Base-by-base conservation (phyloP, 2,888 invertebrate species). In the Acholoe squamosa region DNA sequence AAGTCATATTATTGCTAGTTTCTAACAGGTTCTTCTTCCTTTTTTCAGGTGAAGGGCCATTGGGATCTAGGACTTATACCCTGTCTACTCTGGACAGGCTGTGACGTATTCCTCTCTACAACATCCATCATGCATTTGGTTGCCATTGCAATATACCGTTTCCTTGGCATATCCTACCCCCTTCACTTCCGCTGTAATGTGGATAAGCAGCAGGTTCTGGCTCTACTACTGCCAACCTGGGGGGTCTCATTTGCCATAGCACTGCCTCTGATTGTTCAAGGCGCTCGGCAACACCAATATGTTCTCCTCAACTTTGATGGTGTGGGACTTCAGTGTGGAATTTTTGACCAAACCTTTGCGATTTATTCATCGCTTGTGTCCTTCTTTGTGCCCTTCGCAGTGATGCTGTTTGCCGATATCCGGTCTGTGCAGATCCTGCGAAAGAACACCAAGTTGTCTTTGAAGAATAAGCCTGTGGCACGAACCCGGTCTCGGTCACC, bases 101-200 rank as follows among this genome's bases (percentile, higher is more conserved):
- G 91, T 90, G 93, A 93, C 91, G 92, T 93, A 31, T 93, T 93
- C 80, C 92, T 93, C 19, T 93, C 93, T 25, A 93, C 93, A 22
- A 92, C 93, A 31, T 93, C 93, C 89, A 93, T 93, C 89, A 77
- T 93, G 90, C 93, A 93, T 90, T 90, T 93, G 52, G 91, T 91
- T 61, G 93, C 93, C 67, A 93, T 93, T 19, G 93, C 93, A 31
- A 91, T 93, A n/a, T 90, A 93, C 71, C 92, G 93, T 28, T 92
- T 90, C 91, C 90, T 90, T 16, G 93, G 92, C 77, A 93, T 93
- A 31, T 89, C 92, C 25, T 80, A 92, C 86, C 93, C 93, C 0
- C 91, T 93, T 28, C 91, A 90, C 89, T 90, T 91, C 22, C 91
- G 93, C 25, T 91, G 91, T 22, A 89, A 77, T n/a, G 56, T 56